These are phyloP conservation scores for Cephus spinipes DNA, from an alignment of 2,888 invertebrate genomes.

Conservation along the genomic window DNA sequence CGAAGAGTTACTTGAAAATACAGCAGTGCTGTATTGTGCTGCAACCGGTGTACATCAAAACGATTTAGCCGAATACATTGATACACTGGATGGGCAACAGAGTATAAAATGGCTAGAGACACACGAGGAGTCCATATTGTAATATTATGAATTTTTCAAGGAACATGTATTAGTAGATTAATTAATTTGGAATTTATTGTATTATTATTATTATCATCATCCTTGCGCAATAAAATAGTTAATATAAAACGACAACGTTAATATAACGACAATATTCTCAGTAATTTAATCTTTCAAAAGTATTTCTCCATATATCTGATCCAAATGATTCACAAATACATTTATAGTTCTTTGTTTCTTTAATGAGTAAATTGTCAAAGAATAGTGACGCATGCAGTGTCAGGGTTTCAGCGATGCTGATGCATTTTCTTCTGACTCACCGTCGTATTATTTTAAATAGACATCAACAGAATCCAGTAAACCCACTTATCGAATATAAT, in stretches of 20 bases:
- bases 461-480: not conserved
- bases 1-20: conserved; percentile 55
- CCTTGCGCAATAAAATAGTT: not conserved
- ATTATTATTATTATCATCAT: not conserved
- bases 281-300: not conserved
- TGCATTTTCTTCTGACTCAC: not conserved
- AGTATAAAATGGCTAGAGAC: conserved; percentile 52
- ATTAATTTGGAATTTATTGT: conserved; percentile 1
- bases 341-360: not conserved
- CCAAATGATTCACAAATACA: not conserved
- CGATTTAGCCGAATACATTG: conserved; percentile 54
- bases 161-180: conserved; percentile 15
- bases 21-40: conserved; percentile 59
- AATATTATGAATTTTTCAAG: conserved; percentile 10
- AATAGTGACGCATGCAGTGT: not conserved
- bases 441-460: not conserved
- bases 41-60: conserved; percentile 56
- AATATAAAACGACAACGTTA: not conserved
- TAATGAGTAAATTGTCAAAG: not conserved
- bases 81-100: conserved; percentile 49
- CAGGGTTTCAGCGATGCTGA: not conserved
- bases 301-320: not conserved
- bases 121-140: conserved; percentile 26
- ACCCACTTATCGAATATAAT: too few species aligned
- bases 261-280: not conserved